phyloP scores from a whole-genome alignment of 2,797 vertebrate genomes.

The Peromyscus nudipes region DNA sequence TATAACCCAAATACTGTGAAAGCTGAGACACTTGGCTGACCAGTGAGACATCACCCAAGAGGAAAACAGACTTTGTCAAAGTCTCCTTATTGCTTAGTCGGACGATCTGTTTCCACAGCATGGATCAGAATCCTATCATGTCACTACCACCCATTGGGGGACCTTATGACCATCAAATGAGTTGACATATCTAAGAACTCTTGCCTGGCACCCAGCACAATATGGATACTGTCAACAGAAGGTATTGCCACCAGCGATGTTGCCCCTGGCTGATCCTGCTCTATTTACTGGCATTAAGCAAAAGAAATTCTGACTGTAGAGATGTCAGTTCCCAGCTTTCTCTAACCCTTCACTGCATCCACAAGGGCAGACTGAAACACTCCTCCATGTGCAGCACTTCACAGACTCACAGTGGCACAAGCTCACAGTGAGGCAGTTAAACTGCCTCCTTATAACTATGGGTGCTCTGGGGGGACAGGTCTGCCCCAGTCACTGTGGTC shows the following conservation, averaged over 20 bases:
- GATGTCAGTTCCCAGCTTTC: not conserved
- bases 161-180: not conserved
- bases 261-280: not conserved
- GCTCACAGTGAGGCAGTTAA: not conserved
- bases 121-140: not conserved
- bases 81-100: not conserved
- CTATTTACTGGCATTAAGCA: slow-evolving; percentile 8
- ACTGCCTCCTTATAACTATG: not conserved
- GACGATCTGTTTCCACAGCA: not conserved
- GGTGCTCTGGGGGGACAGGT: not conserved
- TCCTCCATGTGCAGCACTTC: not conserved
- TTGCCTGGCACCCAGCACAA: not conserved
- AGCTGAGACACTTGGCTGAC: not conserved
- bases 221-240: not conserved
- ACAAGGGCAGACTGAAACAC: not conserved
- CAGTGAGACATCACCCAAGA: not conserved
- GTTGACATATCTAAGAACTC: not conserved
- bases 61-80: not conserved
- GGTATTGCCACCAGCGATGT: not conserved
- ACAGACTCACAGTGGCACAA: not conserved
- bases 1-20: not conserved
- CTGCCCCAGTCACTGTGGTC: not conserved
- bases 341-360: not conserved
- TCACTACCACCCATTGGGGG: not conserved
- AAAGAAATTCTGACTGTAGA: not conserved